A percentile compares a stretch with the other conserved stretches of the same genome.
Conservation (phyloP, 92 coral and sea anemone genomes). For the Phymanthus crucifer region DNA sequence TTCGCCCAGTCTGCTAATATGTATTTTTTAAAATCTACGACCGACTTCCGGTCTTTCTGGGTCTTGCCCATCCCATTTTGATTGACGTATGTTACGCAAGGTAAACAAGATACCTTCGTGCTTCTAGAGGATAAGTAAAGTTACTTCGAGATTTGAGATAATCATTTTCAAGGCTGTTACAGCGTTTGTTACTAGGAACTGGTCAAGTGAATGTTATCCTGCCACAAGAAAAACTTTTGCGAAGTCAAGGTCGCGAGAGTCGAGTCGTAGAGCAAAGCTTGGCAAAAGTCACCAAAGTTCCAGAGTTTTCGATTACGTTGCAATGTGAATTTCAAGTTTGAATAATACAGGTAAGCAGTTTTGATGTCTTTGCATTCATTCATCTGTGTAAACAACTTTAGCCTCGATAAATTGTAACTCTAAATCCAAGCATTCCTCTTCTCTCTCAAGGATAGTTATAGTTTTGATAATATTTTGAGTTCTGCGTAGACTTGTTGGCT, state of each 20-base stretch:
- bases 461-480: not conserved
- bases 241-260: not conserved
- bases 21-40: not conserved
- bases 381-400: not conserved
- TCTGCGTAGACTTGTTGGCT: not conserved
- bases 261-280: conserved; percentile 7
- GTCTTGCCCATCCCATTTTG: conserved; percentile 32
- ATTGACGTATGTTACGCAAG: conserved; percentile 17
- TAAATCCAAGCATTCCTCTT: not conserved
- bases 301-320: not conserved
- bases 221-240: not conserved
- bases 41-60: conserved; percentile 1
- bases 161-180: not conserved
- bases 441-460: not conserved
- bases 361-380: not conserved
- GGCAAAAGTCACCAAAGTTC: conserved; percentile 16
- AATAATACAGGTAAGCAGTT: not conserved
- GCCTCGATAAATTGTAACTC: not conserved
- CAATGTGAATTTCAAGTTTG: not conserved
- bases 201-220: not conserved
- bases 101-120: conserved; percentile 5
- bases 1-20: too few species aligned
- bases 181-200: not conserved
- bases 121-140: not conserved
- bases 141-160: not conserved